These are phyloP conservation scores for Spilogale gracilis DNA, from an alignment of 2,113 vertebrate species.

Conservation along the genomic window DNA sequence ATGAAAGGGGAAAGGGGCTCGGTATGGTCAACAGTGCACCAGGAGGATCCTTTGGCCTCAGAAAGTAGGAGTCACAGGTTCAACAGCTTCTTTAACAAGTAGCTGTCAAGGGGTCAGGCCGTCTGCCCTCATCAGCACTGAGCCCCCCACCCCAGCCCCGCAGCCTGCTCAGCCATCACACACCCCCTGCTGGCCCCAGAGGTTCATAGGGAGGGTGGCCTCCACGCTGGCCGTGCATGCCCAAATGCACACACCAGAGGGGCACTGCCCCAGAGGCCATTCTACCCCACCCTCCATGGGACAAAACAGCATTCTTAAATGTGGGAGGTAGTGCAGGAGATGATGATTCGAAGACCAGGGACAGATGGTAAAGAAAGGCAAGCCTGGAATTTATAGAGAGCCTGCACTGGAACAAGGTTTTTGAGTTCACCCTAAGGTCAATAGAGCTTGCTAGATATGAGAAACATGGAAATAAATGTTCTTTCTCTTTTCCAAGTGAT, in stretches of 20 bases:
- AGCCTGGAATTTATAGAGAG: slow-evolving; percentile 46
- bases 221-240: rapidly evolving
- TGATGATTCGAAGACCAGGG: slow-evolving; percentile 28
- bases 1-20: neutral
- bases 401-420: slow-evolving; percentile 68
- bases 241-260: neutral
- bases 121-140: neutral
- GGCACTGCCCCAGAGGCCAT: neutral
- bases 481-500: slow-evolving; percentile 81
- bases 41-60: neutral
- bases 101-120: neutral
- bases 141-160: rapidly evolving
- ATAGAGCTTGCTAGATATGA: slow-evolving; percentile 78
- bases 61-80: neutral
- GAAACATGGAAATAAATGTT: slow-evolving; percentile 85
- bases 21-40: rapidly evolving
- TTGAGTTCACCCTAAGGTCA: slow-evolving; percentile 81
- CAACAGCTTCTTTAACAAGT: neutral
- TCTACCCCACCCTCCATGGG: neutral
- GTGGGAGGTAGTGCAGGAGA: neutral
- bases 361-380: slow-evolving; percentile 68
- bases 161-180: too few relatives aligned
- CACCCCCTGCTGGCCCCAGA: neutral
- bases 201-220: neutral
- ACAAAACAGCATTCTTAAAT: neutral